Percentiles rank a stretch among this genome's conserved stretches.
These are phyloP conservation scores for Mesembrinibis cayennensis DNA, from an alignment of 2,113 vertebrate genomes.

Conservation along the genomic window DNA sequence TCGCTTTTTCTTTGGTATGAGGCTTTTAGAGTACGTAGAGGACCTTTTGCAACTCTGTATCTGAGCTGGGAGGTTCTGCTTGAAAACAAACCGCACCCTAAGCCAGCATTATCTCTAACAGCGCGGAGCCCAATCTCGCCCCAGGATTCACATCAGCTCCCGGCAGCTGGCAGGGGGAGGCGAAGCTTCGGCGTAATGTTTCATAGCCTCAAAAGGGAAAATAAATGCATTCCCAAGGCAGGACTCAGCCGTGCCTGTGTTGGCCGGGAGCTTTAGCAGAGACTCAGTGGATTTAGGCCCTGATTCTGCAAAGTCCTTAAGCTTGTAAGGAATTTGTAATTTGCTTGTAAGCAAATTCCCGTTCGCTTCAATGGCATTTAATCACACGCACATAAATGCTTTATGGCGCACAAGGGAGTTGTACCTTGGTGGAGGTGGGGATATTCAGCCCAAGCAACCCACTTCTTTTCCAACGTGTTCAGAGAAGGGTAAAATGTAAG, in stretches of 20 bases:
- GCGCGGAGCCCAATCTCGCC: background rate
- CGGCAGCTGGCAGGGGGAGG: background rate
- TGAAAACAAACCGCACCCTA: background rate
- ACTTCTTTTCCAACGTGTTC: background rate
- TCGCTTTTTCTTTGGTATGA: background rate
- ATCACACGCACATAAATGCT: conserved; percentile 4
- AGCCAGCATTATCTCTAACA: background rate
- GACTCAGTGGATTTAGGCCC: conserved; percentile 32
- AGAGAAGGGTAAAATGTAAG: background rate
- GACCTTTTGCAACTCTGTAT: background rate
- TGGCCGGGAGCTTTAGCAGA: background rate
- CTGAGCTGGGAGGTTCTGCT: background rate
- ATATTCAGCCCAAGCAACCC: background rate
- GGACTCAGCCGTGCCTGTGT: background rate
- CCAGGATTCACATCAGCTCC: background rate
- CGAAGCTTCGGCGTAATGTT: fast-evolving
- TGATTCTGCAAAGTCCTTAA: conserved; percentile 54
- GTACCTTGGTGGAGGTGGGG: background rate
- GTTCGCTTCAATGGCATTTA: conserved; percentile 1
- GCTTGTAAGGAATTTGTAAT: conserved; percentile 60
- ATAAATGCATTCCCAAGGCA: conserved; percentile 24
- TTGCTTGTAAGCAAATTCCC: conserved; percentile 58
- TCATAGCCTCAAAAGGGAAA: conserved; percentile 30
- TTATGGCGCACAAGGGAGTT: background rate
- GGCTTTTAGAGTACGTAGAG: background rate